These are phyloP conservation scores for Thymelicus sylvestris DNA, from an alignment of 2,888 invertebrate species.

Conservation along the genomic window DNA sequence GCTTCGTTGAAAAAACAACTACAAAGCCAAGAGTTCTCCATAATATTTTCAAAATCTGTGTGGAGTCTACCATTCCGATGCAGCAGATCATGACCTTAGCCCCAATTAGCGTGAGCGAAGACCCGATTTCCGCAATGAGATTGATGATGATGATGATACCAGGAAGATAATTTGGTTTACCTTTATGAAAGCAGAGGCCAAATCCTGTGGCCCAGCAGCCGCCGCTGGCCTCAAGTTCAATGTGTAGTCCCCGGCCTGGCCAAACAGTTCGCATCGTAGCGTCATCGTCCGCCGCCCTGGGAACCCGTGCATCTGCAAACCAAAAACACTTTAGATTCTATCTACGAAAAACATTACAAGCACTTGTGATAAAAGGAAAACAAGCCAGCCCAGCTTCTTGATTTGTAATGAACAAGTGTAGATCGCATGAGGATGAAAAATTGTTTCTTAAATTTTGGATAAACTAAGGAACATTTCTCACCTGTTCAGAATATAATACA, in stretches of 20 bases:
- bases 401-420: no score
- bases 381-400: no score
- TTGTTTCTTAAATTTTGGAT: background rate
- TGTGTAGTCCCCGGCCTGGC: slow-evolving; percentile 92
- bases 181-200: slow-evolving; percentile 89
- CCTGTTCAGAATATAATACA: slow-evolving; percentile 91
- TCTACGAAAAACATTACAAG: no score
- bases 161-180: slow-evolving; percentile 56
- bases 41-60: no score
- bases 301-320: slow-evolving; percentile 81
- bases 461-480: slow-evolving; percentile 53
- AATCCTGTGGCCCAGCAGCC: slow-evolving; percentile 85
- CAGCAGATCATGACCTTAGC: no score
- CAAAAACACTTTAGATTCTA: background rate
- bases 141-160: no score
- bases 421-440: no score
- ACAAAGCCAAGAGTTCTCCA: no score
- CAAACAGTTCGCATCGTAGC: slow-evolving; percentile 91
- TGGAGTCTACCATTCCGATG: no score
- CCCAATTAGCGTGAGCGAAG: no score
- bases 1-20: no score
- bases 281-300: slow-evolving; percentile 88
- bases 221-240: slow-evolving; percentile 88
- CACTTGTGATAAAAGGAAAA: background rate
- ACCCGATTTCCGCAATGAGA: no score